These are phyloP conservation scores for Podarcis cretensis DNA, from an alignment of 2,113 vertebrate species.

Conservation along the genomic window DNA sequence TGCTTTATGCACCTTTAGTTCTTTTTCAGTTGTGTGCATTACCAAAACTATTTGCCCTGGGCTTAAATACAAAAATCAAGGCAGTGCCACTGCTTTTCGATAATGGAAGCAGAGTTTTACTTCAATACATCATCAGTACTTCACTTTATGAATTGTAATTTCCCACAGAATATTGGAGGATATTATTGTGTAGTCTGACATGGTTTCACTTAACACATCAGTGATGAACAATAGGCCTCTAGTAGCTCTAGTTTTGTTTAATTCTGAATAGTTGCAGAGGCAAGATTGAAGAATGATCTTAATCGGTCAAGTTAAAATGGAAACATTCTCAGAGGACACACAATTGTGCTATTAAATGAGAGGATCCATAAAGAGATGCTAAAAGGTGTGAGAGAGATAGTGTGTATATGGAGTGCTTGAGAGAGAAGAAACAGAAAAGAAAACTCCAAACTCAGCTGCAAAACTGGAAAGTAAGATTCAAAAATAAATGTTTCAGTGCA, in stretches of 20 bases:
- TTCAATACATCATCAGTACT: background rate
- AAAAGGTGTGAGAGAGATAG: background rate
- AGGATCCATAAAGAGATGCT: background rate
- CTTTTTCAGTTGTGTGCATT: background rate
- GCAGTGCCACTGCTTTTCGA: background rate
- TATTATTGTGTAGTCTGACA: background rate
- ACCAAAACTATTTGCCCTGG: background rate
- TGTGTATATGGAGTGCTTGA: background rate
- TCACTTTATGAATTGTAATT: background rate
- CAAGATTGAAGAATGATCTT: background rate
- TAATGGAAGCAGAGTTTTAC: background rate
- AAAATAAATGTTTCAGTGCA: slow-evolving; percentile 4
- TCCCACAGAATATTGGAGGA: background rate
- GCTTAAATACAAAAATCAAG: background rate
- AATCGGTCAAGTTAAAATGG: slow-evolving; percentile 16
- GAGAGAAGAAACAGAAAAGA: background rate
- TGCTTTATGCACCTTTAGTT: background rate
- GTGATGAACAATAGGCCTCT: background rate
- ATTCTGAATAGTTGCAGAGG: background rate
- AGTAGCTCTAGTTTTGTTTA: background rate
- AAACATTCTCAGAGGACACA: slow-evolving; percentile 13
- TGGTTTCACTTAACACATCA: background rate
- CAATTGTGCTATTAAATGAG: background rate
- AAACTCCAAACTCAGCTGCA: background rate
- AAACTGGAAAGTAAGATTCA: background rate